phyloP scores from a whole-genome alignment of 2,888 invertebrate species.

The Pseudoips prasinana region DNA sequence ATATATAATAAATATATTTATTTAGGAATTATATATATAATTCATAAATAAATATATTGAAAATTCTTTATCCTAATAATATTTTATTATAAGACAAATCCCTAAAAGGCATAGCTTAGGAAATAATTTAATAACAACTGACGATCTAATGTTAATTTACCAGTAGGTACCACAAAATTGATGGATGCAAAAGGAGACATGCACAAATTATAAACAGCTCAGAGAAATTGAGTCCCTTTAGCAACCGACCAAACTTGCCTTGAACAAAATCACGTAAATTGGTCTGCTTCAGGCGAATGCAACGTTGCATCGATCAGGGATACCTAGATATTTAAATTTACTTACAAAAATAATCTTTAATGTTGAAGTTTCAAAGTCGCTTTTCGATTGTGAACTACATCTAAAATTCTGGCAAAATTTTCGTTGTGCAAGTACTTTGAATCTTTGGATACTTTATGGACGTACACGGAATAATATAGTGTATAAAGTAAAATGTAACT shows the following conservation, averaged over 20 bases:
- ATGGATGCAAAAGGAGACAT: too few species aligned
- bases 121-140: too few species aligned
- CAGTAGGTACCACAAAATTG: too few species aligned
- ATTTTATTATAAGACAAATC: too few species aligned
- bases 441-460: conserved; percentile 59
- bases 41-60: too few species aligned
- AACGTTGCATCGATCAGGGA: conserved; percentile 55
- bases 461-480: conserved; percentile 50
- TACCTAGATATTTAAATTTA: conserved; percentile 14
- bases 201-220: conserved; percentile 30
- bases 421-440: conserved; percentile 52
- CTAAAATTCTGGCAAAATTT: conserved; percentile 49
- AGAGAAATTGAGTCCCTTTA: conserved; percentile 30
- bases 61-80: too few species aligned
- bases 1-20: too few species aligned
- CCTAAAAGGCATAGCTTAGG: too few species aligned
- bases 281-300: conserved; percentile 57
- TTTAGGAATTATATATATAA: too few species aligned
- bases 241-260: conserved; percentile 35
- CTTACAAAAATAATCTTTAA: conserved; percentile 30
- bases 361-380: conserved; percentile 17
- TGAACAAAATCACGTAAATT: conserved; percentile 68
- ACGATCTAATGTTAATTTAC: too few species aligned
- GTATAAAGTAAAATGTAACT: conserved; percentile 45
- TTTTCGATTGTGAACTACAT: conserved; percentile 18